Percentiles rank a stretch among this genome's conserved stretches.
Conservation (phyloP, 2,797 vertebrate species). For the Enteromius unitaeniatus region DNA sequence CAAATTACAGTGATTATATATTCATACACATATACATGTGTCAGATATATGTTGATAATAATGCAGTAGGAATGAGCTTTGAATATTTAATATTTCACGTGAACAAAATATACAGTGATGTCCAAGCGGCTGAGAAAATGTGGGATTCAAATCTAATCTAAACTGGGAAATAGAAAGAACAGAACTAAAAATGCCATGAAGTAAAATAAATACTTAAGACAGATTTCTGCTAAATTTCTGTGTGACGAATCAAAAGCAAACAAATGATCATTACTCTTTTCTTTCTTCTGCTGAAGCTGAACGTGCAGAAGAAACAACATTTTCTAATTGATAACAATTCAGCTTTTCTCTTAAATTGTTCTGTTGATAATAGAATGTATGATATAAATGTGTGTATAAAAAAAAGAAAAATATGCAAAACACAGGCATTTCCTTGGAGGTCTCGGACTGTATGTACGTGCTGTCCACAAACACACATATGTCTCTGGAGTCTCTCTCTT, state of each 20-base stretch:
- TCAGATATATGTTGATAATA: conserved; percentile 8
- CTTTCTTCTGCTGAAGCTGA: not conserved
- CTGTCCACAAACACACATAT: not conserved
- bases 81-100: conserved; percentile 2
- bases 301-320: not conserved
- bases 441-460: not conserved
- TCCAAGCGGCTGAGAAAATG: not conserved
- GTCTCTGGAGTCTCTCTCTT: not conserved
- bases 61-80: not conserved
- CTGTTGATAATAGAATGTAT: not conserved
- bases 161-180: not conserved
- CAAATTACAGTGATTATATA: not conserved
- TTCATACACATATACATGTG: not conserved
- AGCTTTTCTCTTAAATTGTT: not conserved
- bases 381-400: not conserved
- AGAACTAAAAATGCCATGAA: not conserved
- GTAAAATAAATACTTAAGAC: not conserved
- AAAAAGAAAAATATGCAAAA: not conserved
- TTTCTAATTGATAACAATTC: not conserved
- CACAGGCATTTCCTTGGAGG: not conserved
- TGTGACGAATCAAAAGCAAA: not conserved
- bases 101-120: conserved; percentile 4
- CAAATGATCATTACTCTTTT: not conserved
- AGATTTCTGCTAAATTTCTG: not conserved
- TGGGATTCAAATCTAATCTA: not conserved